Percentiles rank a stretch among this genome's conserved stretches.
Evolutionary conservation across 2,113 vertebrate genomes (phyloP).

Genomic region (Euleptes europaea): DNA sequence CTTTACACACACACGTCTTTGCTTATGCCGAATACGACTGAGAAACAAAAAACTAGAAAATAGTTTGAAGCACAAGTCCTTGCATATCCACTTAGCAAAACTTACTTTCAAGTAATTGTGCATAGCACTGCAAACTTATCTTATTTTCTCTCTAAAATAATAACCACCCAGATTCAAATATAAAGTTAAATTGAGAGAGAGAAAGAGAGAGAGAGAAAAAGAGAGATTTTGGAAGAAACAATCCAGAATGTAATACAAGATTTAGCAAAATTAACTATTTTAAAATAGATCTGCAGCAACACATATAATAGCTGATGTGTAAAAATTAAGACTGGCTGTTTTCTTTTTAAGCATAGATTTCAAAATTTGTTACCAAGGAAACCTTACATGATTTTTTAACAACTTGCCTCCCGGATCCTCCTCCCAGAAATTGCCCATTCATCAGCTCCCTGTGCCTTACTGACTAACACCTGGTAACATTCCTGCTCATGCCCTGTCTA

Average conservation of each 20-base stretch:
- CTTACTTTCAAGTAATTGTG: neutral
- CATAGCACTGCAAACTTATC: neutral
- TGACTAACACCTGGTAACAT: neutral
- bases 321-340: neutral
- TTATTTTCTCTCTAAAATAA: neutral
- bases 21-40: neutral
- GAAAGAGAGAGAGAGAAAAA: too few relatives aligned
- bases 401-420: neutral
- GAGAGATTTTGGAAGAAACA: neutral
- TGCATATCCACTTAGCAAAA: neutral
- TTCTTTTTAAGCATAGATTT: neutral
- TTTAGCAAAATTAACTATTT: neutral
- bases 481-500: too few relatives aligned
- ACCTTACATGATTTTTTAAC: neutral
- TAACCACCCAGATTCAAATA: neutral
- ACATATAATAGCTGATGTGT: neutral
- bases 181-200: neutral
- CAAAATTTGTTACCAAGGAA: neutral
- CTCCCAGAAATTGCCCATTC: neutral
- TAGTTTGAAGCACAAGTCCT: neutral
- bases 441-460: neutral
- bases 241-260: neutral
- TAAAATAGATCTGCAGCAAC: neutral
- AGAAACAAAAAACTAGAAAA: neutral
- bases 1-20: too few relatives aligned